Evolutionary conservation across 2,797 vertebrate species (phyloP).

Genomic region (Smutsia temminckii): DNA sequence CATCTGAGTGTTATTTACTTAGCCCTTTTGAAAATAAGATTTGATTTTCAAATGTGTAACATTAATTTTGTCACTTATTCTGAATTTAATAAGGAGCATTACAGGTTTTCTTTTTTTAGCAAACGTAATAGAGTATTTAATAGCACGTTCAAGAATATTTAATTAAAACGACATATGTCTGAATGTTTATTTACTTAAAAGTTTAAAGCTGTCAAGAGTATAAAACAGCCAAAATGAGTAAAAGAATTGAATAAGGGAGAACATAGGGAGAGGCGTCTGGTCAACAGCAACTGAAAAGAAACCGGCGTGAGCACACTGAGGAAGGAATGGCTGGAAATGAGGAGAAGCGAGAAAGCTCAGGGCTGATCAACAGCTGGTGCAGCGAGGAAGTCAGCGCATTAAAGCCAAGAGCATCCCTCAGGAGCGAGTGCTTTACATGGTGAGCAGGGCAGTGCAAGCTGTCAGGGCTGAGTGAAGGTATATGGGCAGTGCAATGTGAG

Average conservation of each 20-base stretch:
- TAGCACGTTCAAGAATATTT: neutral
- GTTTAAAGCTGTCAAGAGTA: neutral
- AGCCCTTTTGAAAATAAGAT: neutral
- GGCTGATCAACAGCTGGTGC: too few species aligned
- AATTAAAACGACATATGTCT: neutral
- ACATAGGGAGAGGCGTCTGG: neutral
- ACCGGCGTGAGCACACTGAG: too few species aligned
- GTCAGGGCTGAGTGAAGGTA: accelerated
- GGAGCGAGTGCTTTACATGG: too few species aligned
- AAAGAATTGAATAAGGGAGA: neutral
- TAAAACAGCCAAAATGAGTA: neutral
- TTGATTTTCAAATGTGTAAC: neutral
- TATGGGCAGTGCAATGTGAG: accelerated
- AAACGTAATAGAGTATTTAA: neutral
- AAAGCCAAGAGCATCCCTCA: too few species aligned
- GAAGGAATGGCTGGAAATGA: neutral
- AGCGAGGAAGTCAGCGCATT: too few species aligned
- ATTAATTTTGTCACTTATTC: neutral
- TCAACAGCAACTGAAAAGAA: neutral
- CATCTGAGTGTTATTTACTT: neutral
- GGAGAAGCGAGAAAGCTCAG: neutral
- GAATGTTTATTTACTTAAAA: neutral
- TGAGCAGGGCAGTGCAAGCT: neutral
- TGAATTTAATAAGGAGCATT: neutral
- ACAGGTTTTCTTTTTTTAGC: neutral